Base-by-base conservation (phyloP, 2,797 vertebrate genomes). In the Chelmon rostratus region DNA sequence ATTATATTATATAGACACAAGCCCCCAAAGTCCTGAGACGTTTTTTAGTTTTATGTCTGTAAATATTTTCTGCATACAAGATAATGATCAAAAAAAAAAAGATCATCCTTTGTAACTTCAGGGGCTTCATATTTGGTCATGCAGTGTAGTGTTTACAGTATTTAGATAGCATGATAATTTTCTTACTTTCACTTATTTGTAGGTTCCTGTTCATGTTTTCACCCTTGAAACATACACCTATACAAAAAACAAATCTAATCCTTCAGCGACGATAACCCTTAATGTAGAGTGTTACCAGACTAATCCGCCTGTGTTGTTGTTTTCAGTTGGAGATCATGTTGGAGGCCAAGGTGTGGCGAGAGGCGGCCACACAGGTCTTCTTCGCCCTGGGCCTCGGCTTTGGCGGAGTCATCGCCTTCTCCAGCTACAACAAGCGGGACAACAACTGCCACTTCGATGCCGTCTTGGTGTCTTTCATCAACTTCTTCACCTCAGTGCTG, bases 391-490 rank as follows among this genome's bases (percentile, higher is more conserved):
- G 98, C 59, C 95, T 99, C 54, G 98, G 98, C 85, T 99, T 99
- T 66, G 98, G 98, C 44, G 98, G 98, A 40, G 98, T 99, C 93
- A 99, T 99, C 84, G 98, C 98, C 85, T 99, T 99, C 94, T 99
- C 98, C 92, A 99, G 98, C 95, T 99, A 98, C 96, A 99, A 99
- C 96, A 99, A 99, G 92, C 96, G 97, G 84, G 96, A 99, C 94
- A 99, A 98, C 96, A 99, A 99, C 95, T 99, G 98, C 95, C 98
- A 99, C 93, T 99, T 99, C 18, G 98, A 99, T 58, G 98, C 98
- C 63, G 96, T 99, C 72, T 92, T 99, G 84, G 98, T 99, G 91
- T 97, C 98, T 73, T 96, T 99, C 56, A 98, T 99, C 93, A 99
- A 99, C 85, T 99, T 99, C 94, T 97, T 99, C 94, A 99, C 98